Percentiles rank a stretch among this genome's conserved stretches.
Conservation (phyloP, 2,888 invertebrate species). For the Cerceris rybyensis region DNA sequence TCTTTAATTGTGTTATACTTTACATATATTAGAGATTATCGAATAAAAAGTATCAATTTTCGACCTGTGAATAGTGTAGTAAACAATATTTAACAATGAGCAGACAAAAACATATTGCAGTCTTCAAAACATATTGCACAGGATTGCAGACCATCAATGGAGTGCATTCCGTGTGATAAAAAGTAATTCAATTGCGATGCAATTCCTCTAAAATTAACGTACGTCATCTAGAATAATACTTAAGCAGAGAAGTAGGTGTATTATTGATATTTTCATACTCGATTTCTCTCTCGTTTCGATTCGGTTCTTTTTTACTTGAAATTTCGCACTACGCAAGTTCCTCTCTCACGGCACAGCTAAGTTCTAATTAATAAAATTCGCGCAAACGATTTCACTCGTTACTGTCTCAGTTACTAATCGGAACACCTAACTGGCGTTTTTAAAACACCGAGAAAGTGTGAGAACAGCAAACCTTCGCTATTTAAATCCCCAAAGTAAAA, state of each 20-base stretch:
- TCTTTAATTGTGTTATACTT: background rate
- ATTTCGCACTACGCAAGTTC: background rate
- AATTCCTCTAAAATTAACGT: background rate
- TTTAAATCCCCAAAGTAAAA: constrained; percentile 18
- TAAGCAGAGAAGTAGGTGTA: too few relatives aligned
- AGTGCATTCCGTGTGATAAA: background rate
- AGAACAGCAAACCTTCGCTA: constrained; percentile 24
- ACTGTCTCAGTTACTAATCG: background rate
- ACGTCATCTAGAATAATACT: background rate
- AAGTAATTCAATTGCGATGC: background rate
- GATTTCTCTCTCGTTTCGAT: too few relatives aligned
- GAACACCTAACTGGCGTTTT: background rate
- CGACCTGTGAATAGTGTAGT: background rate
- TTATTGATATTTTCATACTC: too few relatives aligned
- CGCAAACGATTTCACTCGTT: background rate
- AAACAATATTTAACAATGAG: background rate
- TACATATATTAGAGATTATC: background rate
- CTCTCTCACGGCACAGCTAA: too few relatives aligned
- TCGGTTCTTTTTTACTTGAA: background rate
- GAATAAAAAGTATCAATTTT: background rate
- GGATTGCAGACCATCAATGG: background rate
- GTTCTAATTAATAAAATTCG: background rate
- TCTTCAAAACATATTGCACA: background rate
- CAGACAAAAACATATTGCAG: background rate
- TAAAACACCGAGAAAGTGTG: constrained; percentile 30